Evolutionary conservation across 2,797 vertebrate species (phyloP), one percentile per base, ranked within the genome.

Genomic region (Sibirionetta formosa): DNA sequence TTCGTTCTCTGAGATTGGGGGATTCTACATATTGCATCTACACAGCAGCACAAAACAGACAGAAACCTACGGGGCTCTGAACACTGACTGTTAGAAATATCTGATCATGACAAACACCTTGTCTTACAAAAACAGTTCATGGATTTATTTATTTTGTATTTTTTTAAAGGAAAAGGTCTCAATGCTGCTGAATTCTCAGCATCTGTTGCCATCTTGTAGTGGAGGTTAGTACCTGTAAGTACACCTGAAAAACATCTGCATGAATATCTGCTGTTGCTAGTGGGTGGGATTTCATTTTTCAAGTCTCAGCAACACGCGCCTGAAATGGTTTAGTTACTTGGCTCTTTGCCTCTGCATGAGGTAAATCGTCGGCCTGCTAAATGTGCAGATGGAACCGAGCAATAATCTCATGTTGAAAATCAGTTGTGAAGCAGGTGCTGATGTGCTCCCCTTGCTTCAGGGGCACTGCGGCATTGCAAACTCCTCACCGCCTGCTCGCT

Each of bases 101-200:
- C 14, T 61, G 26, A 53, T 0, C 0, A 5, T 33, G 29, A 50
- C 33, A 64, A 19, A 51, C 0, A 0, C 38, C 31, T 42, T n/a
- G 38, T 31, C 27, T 76, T 60, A 24, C 11, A 66, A 38, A 80
- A 70, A 56, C 6, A 54, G 3, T 53, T 53, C 14, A 82, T 14
- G 48, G 29, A 24, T 53, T 50, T 24, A 13, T 50, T 24, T 48
- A 24, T 48, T 48, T 50, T 24, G 26, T 50, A 26, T 77, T 90
- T n/a, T 66, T 46, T 50, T 24, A 50, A 50, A 40, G 14, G n/a
- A 35, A 78, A 86, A 76, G 14, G 22, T 78, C 36, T 76, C 57
- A 51, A 40, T 82, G 29, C 38, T 64, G 54, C 29, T 40, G 40
- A 44, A 61, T 63, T 88, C 36, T 79, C 71, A 85, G 78, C 60